Evolutionary conservation across 2,888 invertebrate genomes (phyloP).

Genomic region (Blera fallax): DNA sequence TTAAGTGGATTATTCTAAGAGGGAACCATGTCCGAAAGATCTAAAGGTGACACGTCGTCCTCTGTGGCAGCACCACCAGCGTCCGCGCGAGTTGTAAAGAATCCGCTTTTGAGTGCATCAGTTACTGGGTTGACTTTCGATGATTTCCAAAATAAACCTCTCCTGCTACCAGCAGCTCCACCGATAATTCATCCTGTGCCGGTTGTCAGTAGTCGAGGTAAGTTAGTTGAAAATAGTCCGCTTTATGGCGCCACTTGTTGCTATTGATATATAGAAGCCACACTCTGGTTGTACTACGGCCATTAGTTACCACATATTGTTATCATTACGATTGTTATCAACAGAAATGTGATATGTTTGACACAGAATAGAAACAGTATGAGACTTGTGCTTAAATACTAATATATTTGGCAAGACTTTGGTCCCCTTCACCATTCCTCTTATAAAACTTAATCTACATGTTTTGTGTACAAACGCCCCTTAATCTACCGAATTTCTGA

Average conservation of each 20-base stretch:
- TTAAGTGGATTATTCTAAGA: background rate
- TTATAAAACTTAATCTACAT: conserved; percentile 1
- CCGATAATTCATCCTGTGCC: conserved; percentile 76
- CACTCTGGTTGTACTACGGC: background rate
- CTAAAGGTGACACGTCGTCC: conserved; percentile 81
- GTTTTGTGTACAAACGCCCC: background rate
- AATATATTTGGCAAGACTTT: conserved; percentile 31
- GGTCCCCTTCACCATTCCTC: conserved; percentile 6
- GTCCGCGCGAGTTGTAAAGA: conserved; percentile 82
- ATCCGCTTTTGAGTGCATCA: conserved; percentile 88
- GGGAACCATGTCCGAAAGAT: conserved; percentile 79
- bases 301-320: background rate
- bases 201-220: conserved; percentile 54
- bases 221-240: conserved; percentile 13
- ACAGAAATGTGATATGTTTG: background rate
- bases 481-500: conserved; percentile 71
- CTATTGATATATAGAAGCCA: background rate
- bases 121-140: conserved; percentile 88
- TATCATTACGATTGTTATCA: conserved; percentile 26
- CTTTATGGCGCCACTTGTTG: conserved; percentile 50
- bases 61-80: conserved; percentile 74
- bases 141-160: conserved; percentile 87
- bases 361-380: no score
- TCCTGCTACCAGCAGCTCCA: conserved; percentile 86
- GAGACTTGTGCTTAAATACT: conserved; percentile 14